Conservation (phyloP, 1,140 invertebrate genomes). For the Drosophila bipectinata region DNA sequence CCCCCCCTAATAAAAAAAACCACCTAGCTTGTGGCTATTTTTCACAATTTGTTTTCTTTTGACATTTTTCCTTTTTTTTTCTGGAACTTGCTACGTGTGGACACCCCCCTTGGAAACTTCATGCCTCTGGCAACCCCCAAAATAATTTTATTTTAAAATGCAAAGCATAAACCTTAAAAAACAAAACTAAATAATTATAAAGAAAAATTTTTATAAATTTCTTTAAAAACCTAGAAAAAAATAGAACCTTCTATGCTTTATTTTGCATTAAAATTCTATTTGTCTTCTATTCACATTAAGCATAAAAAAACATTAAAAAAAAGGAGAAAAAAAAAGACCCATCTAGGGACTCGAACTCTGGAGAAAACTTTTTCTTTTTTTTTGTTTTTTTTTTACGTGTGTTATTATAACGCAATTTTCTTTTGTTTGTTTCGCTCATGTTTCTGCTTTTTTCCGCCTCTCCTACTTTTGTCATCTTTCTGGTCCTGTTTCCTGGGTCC, state of each 20-base stretch:
- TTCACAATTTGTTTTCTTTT: conserved; percentile 67
- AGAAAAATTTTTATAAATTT: background rate
- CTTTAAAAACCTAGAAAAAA: too few relatives aligned
- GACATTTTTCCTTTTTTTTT: too few relatives aligned
- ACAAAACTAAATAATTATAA: conserved; percentile 3
- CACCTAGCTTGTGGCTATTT: conserved; percentile 59
- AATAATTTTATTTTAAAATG: conserved; percentile 51
- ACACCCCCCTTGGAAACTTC: conserved; percentile 3
- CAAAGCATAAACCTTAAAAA: conserved; percentile 48
- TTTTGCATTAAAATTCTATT: conserved; percentile 49
- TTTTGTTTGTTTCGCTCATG: conserved; percentile 55
- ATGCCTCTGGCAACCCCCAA: background rate
- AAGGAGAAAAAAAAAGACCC: background rate
- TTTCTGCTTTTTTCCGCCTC: conserved; percentile 16
- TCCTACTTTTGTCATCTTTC: conserved; percentile 22
- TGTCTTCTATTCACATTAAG: conserved; percentile 57
- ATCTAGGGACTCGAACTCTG: background rate
- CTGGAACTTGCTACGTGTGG: conserved; percentile 54
- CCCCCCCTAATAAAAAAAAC: background rate
- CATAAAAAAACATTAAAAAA: conserved; percentile 2
- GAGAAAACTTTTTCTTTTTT: conserved; percentile 31
- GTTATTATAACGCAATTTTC: conserved; percentile 79
- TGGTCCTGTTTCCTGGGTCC: conserved; percentile 13
- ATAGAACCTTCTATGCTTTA: too few relatives aligned
- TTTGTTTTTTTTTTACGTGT: conserved; percentile 64